A percentile compares a stretch with the other conserved stretches of the same genome.
These are phyloP conservation scores for Epiblema foenella DNA, from an alignment of 2,888 invertebrate species.

Conservation along the genomic window DNA sequence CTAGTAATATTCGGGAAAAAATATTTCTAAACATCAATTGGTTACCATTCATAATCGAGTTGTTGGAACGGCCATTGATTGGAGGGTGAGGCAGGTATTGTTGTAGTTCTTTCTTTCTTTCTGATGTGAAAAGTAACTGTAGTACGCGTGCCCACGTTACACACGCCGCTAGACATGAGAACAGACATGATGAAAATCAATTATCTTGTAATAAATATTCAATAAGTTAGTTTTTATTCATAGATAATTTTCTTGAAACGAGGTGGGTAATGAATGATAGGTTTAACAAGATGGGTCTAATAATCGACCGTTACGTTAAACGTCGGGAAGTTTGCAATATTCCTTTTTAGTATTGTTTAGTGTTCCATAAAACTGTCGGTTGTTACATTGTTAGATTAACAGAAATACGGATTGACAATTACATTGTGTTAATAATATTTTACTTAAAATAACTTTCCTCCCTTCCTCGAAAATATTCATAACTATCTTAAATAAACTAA, in stretches of 20 bases:
- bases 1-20: too few species aligned
- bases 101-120: too few species aligned
- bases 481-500: neutral
- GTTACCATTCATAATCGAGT: too few species aligned
- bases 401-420: too few species aligned
- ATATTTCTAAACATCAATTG: too few species aligned
- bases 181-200: constrained; percentile 65
- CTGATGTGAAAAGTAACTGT: constrained; percentile 70
- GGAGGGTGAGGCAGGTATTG: constrained; percentile 35
- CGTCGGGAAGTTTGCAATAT: constrained; percentile 15
- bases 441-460: neutral
- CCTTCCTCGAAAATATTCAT: neutral
- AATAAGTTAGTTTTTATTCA: constrained; percentile 57
- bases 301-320: constrained; percentile 22
- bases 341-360: neutral
- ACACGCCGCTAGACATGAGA: constrained; percentile 52
- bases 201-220: constrained; percentile 60
- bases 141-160: constrained; percentile 61
- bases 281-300: constrained; percentile 18
- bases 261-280: constrained; percentile 12
- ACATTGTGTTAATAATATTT: neutral
- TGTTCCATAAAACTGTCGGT: neutral
- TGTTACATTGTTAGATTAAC: neutral
- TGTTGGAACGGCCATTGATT: constrained; percentile 42
- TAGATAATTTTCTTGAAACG: constrained; percentile 49